phyloP scores from a whole-genome alignment of 2,888 invertebrate genomes.

The Dicycla oo region DNA sequence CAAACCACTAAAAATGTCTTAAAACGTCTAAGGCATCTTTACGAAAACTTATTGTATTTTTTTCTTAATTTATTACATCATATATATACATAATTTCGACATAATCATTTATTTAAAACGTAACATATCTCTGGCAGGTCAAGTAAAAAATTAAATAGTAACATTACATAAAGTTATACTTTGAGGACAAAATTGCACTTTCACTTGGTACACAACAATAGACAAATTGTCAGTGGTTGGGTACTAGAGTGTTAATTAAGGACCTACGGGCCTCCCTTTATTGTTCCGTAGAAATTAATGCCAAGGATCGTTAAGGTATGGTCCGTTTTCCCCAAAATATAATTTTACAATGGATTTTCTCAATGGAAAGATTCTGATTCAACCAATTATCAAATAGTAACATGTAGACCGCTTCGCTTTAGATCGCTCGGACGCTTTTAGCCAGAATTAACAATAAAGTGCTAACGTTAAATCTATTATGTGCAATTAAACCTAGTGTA shows the following conservation, averaged over 20 bases:
- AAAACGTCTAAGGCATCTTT: slow-evolving; percentile 88
- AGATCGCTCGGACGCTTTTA: slow-evolving; percentile 71
- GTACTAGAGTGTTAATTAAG: neutral
- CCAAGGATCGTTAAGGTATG: slow-evolving; percentile 6
- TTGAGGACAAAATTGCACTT: slow-evolving; percentile 41
- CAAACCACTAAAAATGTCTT: slow-evolving; percentile 81
- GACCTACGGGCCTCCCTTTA: neutral
- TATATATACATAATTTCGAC: slow-evolving; percentile 90
- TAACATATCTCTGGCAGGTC: slow-evolving; percentile 86
- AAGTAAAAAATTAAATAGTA: slow-evolving; percentile 76
- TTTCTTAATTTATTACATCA: slow-evolving; percentile 88
- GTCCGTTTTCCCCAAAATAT: slow-evolving; percentile 56
- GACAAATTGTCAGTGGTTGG: slow-evolving; percentile 9
- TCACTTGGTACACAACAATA: slow-evolving; percentile 19
- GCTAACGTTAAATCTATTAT: slow-evolving; percentile 74
- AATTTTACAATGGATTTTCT: slow-evolving; percentile 61
- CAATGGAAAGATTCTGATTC: slow-evolving; percentile 60
- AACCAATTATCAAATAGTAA: slow-evolving; percentile 74
- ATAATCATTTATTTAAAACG: slow-evolving; percentile 86
- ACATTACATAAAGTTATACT: slow-evolving; percentile 64
- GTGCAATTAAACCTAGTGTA: slow-evolving; percentile 74
- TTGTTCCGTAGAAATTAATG: slow-evolving; percentile 8
- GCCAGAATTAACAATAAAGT: slow-evolving; percentile 79
- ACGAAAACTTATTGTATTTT: slow-evolving; percentile 89
- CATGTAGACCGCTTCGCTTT: slow-evolving; percentile 72